phyloP scores from a whole-genome alignment of 1,140 invertebrate species.

The Potamilus streckersoni region DNA sequence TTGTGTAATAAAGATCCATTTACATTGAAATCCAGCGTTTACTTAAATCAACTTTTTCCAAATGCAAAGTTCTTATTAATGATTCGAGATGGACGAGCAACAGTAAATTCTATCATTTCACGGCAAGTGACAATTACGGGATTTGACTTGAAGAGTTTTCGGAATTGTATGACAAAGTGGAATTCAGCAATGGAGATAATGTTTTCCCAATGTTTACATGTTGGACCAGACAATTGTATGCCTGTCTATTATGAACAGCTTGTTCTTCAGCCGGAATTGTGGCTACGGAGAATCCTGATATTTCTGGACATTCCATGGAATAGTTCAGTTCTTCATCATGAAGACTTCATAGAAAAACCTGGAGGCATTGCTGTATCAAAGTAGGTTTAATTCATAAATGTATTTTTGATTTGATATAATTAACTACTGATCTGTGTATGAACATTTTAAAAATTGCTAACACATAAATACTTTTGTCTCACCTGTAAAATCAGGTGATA shows the following conservation, averaged over 20 bases:
- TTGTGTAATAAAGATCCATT: constrained; percentile 99
- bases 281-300: constrained; percentile 89
- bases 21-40: constrained; percentile 87
- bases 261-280: constrained; percentile 90
- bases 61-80: constrained; percentile 96
- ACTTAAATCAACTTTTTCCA: constrained; percentile 79
- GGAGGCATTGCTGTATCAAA: constrained; percentile 88
- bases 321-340: constrained; percentile 96
- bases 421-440: too few relatives aligned
- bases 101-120: constrained; percentile 98
- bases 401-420: too few relatives aligned
- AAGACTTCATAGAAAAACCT: constrained; percentile 95
- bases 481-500: too few relatives aligned
- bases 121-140: constrained; percentile 98
- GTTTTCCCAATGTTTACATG: constrained; percentile 89
- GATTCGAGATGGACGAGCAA: constrained; percentile 96
- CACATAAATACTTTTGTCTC: too few relatives aligned
- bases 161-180: constrained; percentile 96
- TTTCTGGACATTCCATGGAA: constrained; percentile 97
- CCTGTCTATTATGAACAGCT: constrained; percentile 97
- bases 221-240: constrained; percentile 87
- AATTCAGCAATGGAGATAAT: constrained; percentile 94
- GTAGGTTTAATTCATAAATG: constrained; percentile 72
- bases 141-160: constrained; percentile 93
- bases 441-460: too few relatives aligned